Evolutionary conservation across 2,797 vertebrate species (phyloP), one percentile per base, ranked within the genome.

Genomic region (Tokudaia tokunoshimensis): DNA sequence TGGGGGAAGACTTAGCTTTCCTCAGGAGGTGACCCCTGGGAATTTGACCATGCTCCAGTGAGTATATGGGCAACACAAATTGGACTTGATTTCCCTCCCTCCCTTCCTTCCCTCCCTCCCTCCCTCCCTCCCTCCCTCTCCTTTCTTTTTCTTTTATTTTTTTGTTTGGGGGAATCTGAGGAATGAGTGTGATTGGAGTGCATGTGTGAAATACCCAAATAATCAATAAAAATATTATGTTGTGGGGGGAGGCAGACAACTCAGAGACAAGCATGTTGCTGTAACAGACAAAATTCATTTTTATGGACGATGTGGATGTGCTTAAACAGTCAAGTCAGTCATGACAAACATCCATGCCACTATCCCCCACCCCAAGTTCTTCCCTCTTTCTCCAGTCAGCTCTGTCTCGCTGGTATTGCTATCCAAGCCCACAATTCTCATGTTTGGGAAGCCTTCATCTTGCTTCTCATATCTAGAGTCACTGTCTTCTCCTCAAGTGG

Each of bases 321-420:
- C 83, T 93, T 94, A 83, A 96, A 47, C 15, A 95, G 61, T 44
- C 65, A 89, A 93, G 67, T 4, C 6, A 87, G 47, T 29, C 70
- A 84, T 81, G 4, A 20, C 20, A 61, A 65, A 47, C 37, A 19
- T 57, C 57, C 17, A 1, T 79, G 12, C 7, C 50, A 2, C 74
- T 75, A 74, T 70, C 3, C 37, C 10, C 12, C 2, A 79, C 50
- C 15, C 57, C 2, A 7, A 78, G 22, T 79, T 91, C 50, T 79
- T 50, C 13, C n/a, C 19, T 95, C 12, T 72, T 86, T 91, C 72
- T 50, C 50, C 37, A 78, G 47, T 82, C 34, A 74, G 14, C 59
- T 83, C 44, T 94, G 0, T 93, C 22, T 91, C 89, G 34, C 12
- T 70, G 57, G 70, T 9, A 78, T 74, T 94, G 47, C 50, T 88